Conservation (phyloP, 1,140 invertebrate genomes). For the Lepeophtheirus salmonis region DNA sequence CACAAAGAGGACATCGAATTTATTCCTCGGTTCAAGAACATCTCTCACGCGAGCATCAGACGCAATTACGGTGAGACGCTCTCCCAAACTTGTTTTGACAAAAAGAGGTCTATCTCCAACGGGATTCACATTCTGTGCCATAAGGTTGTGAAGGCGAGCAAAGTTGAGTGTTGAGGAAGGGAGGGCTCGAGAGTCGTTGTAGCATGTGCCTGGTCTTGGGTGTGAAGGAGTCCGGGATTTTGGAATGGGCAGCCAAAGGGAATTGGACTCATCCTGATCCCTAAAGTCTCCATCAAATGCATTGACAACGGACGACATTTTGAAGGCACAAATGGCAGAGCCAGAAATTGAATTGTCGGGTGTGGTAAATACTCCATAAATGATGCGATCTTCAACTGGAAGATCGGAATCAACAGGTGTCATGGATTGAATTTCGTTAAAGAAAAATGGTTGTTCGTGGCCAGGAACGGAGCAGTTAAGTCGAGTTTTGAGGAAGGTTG, state of each 20-base stretch:
- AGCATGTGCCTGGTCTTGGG: conserved; percentile 61
- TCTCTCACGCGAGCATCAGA: conserved; percentile 66
- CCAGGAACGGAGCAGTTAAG: conserved; percentile 87
- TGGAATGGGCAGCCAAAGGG: conserved; percentile 68
- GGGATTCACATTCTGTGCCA: conserved; percentile 54
- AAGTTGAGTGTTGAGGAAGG: conserved; percentile 76
- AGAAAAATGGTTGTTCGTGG: conserved; percentile 83
- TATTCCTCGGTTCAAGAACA: conserved; percentile 29
- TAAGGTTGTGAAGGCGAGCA: conserved; percentile 78
- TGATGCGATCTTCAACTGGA: conserved; percentile 41
- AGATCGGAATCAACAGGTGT: conserved; percentile 40
- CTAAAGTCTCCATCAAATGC: conserved; percentile 61
- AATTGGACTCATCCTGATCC: conserved; percentile 70
- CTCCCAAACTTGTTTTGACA: conserved; percentile 23
- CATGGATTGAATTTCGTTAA: conserved; percentile 81
- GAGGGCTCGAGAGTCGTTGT: conserved; percentile 67
- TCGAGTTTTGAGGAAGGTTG: conserved; percentile 78
- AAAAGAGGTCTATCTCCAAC: conserved; percentile 21
- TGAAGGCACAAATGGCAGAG: conserved; percentile 87
- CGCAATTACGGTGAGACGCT: conserved; percentile 61
- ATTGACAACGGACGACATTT: conserved; percentile 61
- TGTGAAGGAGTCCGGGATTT: conserved; percentile 41
- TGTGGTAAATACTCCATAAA: conserved; percentile 43
- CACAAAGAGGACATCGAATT: conserved; percentile 36
- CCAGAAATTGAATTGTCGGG: conserved; percentile 65